Evolutionary conservation across 1,140 invertebrate genomes (phyloP).

Genomic region (Drosophila subobscura): DNA sequence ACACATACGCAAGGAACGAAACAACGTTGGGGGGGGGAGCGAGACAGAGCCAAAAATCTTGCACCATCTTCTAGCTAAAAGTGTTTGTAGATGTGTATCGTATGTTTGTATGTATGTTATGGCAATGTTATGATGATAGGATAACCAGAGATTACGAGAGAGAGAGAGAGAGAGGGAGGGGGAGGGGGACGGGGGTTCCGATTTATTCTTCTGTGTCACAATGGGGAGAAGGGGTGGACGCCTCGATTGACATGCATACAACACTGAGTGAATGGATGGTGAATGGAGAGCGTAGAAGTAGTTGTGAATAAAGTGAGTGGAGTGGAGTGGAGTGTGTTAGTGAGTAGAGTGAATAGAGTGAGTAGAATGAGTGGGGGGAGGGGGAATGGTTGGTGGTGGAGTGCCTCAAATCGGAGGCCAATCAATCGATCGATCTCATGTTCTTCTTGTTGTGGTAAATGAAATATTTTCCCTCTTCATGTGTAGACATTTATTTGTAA

Average conservation of each 20-base stretch:
- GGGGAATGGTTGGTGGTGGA: background rate
- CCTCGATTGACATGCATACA: conserved; percentile 56
- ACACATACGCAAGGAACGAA: conserved; percentile 15
- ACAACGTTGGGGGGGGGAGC: background rate
- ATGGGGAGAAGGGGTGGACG: background rate
- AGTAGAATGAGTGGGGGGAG: background rate
- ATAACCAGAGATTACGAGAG: background rate
- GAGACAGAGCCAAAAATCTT: conserved; percentile 5
- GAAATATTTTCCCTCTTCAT: conserved; percentile 49
- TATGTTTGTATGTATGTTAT: background rate
- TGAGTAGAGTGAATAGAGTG: too few species aligned
- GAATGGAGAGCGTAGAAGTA: too few species aligned
- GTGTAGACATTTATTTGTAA: conserved; percentile 51
- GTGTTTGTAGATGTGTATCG: too few species aligned
- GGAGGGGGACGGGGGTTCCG: background rate
- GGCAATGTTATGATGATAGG: background rate
- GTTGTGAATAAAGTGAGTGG: too few species aligned
- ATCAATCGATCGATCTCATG: background rate
- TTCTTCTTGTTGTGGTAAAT: conserved; percentile 15
- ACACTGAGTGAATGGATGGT: conserved; percentile 7
- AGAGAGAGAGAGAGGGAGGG: background rate
- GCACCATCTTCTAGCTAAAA: background rate
- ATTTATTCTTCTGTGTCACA: conserved; percentile 1
- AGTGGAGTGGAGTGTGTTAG: too few species aligned
- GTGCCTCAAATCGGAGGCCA: too few species aligned